Base-by-base conservation (phyloP, 2,113 vertebrate genomes). In the Cisticola juncidis region DNA sequence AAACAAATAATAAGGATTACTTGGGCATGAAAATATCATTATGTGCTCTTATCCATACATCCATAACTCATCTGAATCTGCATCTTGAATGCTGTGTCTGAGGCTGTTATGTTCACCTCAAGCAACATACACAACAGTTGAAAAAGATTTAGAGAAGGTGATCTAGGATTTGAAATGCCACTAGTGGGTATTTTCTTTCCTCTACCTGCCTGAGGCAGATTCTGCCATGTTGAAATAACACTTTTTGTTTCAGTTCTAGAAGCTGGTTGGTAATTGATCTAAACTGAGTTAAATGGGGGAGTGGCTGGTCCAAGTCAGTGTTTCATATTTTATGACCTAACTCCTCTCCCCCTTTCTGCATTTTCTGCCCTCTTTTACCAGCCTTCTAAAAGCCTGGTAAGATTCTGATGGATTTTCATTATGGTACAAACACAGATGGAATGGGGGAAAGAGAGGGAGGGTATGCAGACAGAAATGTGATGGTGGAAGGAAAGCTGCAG, bases 301-400 rank as follows among this genome's bases (percentile, higher is more conserved):
- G 20, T 50, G 56, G 29, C 20, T 62, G 42, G 18, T 85, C 56
- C 38, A 57, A 78, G 65, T 45, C 64, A 81, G 0, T 58, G 57
- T 74, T 93, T 62, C 29, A n/a, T 64, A 29, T 76, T 86, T 68
- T 13, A 5, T 71, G 51, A 36, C 31, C 23, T 65, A 33, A 53
- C 6, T 7, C 4, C 4, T 54, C 25, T 26, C 4, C 4, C 11
- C 13, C 2, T n/a, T 31, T 60, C n/a, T n/a, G n/a, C 9, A 22
- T 86, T 95, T 83, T 57, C 42, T 86, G 31, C 13, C 6, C 9
- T 47, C 31, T 48, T 81, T 85, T 66, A 45, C 50, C 25, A 78
- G 24, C 9, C 7, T 25, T 84, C 33, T 65, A n/a, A 65, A 90
- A 77, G 38, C n/a, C 56, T 73, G 31, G 15, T 69, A 25, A 12